These are phyloP conservation scores for Antrozous pallidus DNA, from an alignment of 2,797 vertebrate species.

Conservation along the genomic window DNA sequence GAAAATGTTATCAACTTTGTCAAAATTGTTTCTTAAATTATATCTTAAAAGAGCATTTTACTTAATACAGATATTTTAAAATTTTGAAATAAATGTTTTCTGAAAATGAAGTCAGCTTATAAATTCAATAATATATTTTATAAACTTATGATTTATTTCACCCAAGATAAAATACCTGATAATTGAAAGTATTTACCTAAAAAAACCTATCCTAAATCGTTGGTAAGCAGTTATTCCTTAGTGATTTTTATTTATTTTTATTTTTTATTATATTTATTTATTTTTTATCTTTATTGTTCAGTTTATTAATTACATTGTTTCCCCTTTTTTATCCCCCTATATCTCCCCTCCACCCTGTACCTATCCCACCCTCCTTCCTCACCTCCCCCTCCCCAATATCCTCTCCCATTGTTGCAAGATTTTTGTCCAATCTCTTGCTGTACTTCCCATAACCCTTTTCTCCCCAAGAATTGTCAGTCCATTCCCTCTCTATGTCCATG, in stretches of 20 bases:
- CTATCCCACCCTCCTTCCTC: too few relatives aligned
- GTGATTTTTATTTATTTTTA: background rate
- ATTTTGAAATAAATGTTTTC: background rate
- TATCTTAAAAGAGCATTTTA: background rate
- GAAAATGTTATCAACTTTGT: background rate
- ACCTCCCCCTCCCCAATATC: too few relatives aligned
- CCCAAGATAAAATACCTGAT: background rate
- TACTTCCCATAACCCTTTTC: too few relatives aligned
- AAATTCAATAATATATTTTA: background rate
- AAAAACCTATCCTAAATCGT: background rate
- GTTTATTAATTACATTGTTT: too few relatives aligned
- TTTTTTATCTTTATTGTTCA: too few relatives aligned
- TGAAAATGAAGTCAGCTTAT: constrained; percentile 3
- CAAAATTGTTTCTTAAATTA: background rate
- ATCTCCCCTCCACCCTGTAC: too few relatives aligned
- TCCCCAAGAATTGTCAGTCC: too few relatives aligned
- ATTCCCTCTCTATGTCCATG: too few relatives aligned
- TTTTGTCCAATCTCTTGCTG: too few relatives aligned
- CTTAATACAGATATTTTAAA: background rate
- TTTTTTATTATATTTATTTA: too few relatives aligned
- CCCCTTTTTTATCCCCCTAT: too few relatives aligned
- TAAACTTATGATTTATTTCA: background rate
- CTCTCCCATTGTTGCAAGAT: too few relatives aligned
- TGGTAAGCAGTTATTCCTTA: background rate
- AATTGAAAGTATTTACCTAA: background rate